These are phyloP conservation scores for Tyto alba DNA, from an alignment of 2,113 vertebrate genomes.

Conservation along the genomic window DNA sequence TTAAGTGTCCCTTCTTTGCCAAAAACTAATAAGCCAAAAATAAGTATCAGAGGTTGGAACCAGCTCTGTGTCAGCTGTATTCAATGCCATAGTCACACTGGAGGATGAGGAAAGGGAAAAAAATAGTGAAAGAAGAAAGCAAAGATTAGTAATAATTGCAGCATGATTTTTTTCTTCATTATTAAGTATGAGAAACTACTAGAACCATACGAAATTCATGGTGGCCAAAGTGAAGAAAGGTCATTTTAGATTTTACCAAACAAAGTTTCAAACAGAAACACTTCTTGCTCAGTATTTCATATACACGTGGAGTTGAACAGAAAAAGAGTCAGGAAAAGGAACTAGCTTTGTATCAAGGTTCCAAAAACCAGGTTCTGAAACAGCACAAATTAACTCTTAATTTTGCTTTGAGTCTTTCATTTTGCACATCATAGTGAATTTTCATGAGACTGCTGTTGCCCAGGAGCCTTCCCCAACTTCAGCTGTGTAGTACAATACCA, in stretches of 20 bases:
- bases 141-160: neutral
- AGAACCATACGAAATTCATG: neutral
- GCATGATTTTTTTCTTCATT: neutral
- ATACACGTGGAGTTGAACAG: neutral
- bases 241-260: neutral
- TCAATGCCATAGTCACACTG: neutral
- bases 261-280: neutral
- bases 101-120: neutral
- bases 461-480: neutral
- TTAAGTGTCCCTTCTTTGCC: constrained; percentile 8
- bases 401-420: neutral
- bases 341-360: neutral
- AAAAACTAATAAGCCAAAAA: constrained; percentile 41
- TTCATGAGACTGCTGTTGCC: neutral
- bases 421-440: neutral
- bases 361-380: neutral
- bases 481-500: neutral
- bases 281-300: neutral
- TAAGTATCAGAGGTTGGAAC: constrained; percentile 7
- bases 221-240: neutral
- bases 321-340: neutral
- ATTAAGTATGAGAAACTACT: neutral
- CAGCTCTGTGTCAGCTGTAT: neutral
- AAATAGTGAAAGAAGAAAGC: neutral
- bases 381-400: neutral